Evolutionary conservation across 2,797 vertebrate genomes (phyloP).

Genomic region (Emys orbicularis): DNA sequence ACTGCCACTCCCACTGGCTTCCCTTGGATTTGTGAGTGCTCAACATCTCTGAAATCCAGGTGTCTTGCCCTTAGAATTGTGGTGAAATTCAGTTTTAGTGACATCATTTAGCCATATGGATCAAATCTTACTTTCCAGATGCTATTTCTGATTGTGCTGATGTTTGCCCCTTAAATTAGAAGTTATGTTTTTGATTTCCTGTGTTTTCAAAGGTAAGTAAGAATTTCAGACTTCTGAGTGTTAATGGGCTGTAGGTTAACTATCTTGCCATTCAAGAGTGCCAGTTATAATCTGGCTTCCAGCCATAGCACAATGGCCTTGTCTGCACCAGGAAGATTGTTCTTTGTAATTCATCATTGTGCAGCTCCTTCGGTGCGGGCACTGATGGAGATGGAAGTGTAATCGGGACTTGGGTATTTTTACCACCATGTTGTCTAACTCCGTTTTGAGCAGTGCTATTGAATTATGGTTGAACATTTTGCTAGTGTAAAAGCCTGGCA

Average conservation of each 20-base stretch:
- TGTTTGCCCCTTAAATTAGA: background rate
- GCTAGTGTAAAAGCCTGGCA: background rate
- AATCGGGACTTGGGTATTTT: background rate
- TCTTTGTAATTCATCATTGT: background rate
- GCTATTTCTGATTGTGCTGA: background rate
- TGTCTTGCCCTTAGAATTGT: background rate
- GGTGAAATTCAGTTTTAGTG: background rate
- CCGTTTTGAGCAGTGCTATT: background rate
- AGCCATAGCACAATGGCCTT: background rate
- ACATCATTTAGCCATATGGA: background rate
- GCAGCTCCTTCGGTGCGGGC: background rate
- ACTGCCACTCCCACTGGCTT: background rate
- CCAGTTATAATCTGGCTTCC: background rate
- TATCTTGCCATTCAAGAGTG: background rate
- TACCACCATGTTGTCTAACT: background rate
- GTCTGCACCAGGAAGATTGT: background rate
- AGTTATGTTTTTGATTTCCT: background rate
- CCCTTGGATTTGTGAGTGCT: background rate
- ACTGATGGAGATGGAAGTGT: background rate
- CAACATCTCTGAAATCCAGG: background rate
- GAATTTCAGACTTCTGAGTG: background rate
- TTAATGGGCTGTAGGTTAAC: background rate
- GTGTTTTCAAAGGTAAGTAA: background rate
- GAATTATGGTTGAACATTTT: background rate
- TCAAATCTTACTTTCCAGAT: background rate